These are phyloP conservation scores for Asobara japonica DNA, from an alignment of 1,140 invertebrate species.

Conservation along the genomic window DNA sequence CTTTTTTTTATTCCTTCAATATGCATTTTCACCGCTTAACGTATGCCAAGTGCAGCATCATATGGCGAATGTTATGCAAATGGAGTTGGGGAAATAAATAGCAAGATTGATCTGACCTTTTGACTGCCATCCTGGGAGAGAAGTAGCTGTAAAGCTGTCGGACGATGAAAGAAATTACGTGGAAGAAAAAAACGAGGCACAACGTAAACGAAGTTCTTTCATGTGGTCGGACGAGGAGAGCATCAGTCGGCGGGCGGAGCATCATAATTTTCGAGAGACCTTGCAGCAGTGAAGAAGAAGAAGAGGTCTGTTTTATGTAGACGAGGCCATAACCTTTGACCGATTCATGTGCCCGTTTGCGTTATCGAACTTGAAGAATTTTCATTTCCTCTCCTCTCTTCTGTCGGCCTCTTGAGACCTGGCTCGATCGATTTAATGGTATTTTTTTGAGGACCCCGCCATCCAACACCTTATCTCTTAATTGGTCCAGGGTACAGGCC, in stretches of 20 bases:
- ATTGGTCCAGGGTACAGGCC: not conserved
- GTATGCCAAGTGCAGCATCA: not conserved
- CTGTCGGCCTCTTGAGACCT: conserved; percentile 25
- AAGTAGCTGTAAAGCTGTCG: not conserved
- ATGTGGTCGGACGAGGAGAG: not conserved
- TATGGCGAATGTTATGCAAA: not conserved
- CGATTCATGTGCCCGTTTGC: conserved; percentile 18
- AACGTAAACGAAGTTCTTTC: not conserved
- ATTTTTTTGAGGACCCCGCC: conserved; percentile 43
- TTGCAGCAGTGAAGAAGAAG: not conserved
- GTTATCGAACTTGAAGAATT: conserved; percentile 29
- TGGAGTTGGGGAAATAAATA: not conserved
- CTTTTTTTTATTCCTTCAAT: not conserved
- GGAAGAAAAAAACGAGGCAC: not conserved
- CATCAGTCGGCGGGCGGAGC: not conserved
- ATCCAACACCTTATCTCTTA: conserved; percentile 39
- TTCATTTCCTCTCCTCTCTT: not conserved
- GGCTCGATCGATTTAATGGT: conserved; percentile 47
- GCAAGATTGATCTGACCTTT: not conserved
- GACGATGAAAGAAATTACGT: not conserved
- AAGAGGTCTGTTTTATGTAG: conserved; percentile 43
- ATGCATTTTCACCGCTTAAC: not conserved
- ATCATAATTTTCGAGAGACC: not conserved
- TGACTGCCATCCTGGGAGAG: not conserved
- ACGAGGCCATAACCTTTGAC: conserved; percentile 18